Evolutionary conservation across 2,888 invertebrate species (phyloP), one percentile per base, ranked within the genome.

Genomic region (Brachylomia viminalis): DNA sequence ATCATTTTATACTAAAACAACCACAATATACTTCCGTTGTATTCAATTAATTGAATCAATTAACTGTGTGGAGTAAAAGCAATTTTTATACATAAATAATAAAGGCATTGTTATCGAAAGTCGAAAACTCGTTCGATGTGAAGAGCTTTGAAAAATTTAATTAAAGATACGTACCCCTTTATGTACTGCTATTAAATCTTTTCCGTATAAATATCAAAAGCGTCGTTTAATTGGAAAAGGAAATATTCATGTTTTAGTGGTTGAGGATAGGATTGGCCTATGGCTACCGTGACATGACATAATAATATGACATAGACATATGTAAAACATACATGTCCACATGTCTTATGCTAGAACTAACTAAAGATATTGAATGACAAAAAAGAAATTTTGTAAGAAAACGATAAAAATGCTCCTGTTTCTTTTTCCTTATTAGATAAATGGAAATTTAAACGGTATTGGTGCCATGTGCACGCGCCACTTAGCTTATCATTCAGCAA

Each of bases 101-200:
- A 86, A 86, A 71, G 62, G 72, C 59, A 75, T 84, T 77, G 79
- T 83, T 85, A 87, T 75, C 52, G 76, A 61, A 33, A 75, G 64
- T 58, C 76, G 78, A 75, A 87, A 79, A 87, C 74, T 71, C 67
- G 71, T 77, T 69, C 74, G n/a, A 76, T 59, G 58, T 66, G 49
- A 90, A 90, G 87, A 84, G 90, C 89, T 92, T 91, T 90, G 88
- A 83, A 90, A 90, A 92, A 92, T 93, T 93, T 93, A 94, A 94
- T 94, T 93, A 93, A 92, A 90, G 90, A 91, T 87, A 84, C 86
- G 79, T 88, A 82, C 85, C 83, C 83, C 84, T 89, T 86, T 88
- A 86, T 84, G 78, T 82, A 82, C 85, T 80, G 89, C 84, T 90
- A 91, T 91, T 90, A 90, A 88, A 88, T 82, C 86, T 83, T 79